Evolutionary conservation across 2,113 vertebrate species (phyloP).

Genomic region (Neodon shergylaensis): DNA sequence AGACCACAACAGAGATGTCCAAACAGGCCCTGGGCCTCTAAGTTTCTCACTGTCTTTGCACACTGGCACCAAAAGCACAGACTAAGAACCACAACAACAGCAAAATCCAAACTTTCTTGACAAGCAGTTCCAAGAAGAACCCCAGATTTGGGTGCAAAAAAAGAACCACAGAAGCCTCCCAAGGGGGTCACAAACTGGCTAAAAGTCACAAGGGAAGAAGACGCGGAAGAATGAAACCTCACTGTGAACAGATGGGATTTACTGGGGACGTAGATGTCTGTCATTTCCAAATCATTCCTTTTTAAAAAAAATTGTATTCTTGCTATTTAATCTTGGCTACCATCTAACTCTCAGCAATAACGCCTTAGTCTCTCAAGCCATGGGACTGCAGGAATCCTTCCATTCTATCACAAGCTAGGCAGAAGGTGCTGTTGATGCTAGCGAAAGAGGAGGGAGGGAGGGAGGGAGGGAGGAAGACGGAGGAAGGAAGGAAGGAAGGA

Average conservation of each 20-base stretch:
- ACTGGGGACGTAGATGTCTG: neutral
- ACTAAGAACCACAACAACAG: neutral
- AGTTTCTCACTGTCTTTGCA: neutral
- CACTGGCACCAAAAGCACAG: neutral
- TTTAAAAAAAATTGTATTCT: too few species aligned
- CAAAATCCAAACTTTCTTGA: neutral
- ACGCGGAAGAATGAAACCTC: neutral
- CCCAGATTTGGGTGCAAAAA: neutral
- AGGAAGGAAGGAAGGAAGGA: accelerated
- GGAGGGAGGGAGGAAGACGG: too few species aligned
- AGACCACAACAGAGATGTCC: neutral
- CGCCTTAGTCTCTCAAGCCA: neutral
- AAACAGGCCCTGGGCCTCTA: neutral
- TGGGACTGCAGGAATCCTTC: neutral
- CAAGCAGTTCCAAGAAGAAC: neutral
- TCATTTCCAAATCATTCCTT: neutral
- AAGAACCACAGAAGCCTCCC: neutral
- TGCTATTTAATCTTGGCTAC: neutral
- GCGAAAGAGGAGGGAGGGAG: too few species aligned
- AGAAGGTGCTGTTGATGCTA: neutral
- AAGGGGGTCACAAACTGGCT: neutral
- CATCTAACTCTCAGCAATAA: neutral
- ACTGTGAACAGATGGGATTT: neutral
- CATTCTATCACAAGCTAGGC: neutral
- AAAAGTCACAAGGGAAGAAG: neutral